Base-by-base conservation (phyloP, 2,113 vertebrate species). In the Atractosteus spatula region DNA sequence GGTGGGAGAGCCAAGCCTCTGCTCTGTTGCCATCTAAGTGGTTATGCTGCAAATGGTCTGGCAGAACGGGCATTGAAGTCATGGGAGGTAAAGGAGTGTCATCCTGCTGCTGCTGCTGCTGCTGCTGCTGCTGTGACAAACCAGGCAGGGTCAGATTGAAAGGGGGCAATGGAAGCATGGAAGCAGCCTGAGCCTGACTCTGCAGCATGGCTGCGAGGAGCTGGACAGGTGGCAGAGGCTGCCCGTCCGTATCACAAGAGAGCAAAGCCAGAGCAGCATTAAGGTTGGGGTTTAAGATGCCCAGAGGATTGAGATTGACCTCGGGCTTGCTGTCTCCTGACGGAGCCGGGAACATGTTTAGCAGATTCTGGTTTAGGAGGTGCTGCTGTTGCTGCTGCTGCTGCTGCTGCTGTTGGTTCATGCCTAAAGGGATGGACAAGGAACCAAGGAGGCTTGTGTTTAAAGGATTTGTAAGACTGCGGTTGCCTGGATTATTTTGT, bases 321-420 rank as follows among this genome's bases (percentile, higher is more conserved):
- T 93, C 92, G 66, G 89, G 91, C 88, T 92, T 93, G 91, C 91
- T 91, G 88, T 93, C 93, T 91, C 90, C 91, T 68, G 91, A 82
- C 69, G 91, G 87, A 91, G 92, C 89, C 91, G 91, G 91, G 8
- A 94, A 90, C 85, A 93, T 92, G 84, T 92, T 93, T 81, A 94
- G 78, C 83, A 94, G 89, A 70, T 93, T 94, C 90, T 93, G 91
- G 90, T 91, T 94, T 80, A 93, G 90, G 86, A 93, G 92, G 3
- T 65, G 62, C 5, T 67, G 71, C 80, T 94, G 93, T 29, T 65
- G 62, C 10, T 67, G 71, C 80, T 94, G 93, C 84, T 94, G 93
- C 14, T 41, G 62, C 62, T 65, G 62, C 16, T 66, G 71, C 80
- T 94, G 93, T 85, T 93, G 92, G 89, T 92, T 93, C 84, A 93